Base-by-base conservation (phyloP, 2,888 invertebrate genomes). In the Apamea sordens region DNA sequence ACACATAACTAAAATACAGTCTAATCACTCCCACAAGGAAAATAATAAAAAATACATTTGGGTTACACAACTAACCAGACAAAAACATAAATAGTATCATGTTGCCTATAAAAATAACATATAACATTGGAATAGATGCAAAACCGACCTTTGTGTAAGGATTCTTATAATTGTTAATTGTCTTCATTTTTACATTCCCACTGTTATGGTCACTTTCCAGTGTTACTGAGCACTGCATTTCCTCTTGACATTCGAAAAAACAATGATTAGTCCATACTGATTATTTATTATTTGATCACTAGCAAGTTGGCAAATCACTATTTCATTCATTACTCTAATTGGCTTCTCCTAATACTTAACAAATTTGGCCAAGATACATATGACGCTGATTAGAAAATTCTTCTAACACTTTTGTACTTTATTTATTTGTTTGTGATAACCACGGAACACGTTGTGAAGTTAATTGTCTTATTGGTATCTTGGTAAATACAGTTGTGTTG, bases 191-290 rank as follows among this genome's bases (percentile, higher is more conserved):
- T 91, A 94, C 89, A 91, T 94, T 94, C 89, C 96, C 96, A 94
- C 93, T 91, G 94, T 94, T 93, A 94, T 90, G 92, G 89, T 94
- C 94, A 93, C 93, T 95, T 93, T 94, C 95, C 94, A 94, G 93
- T 92, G 94, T 95, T 92, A 96, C 91, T 89, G 95, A 95, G 96
- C 95, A 96, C 96, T 96, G 96, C 96, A 96, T 96, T 93, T 95
- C 95, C 94, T 95, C 96, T 96, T 96, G 93, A 94, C 88, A 92
- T 91, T 91, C 90, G 90, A 94, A 94, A 95, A 95, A 95, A 94
- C 88, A 94, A 90, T 92, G 78, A 91, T 90, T 89, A 91, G 89
- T 91, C 89, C 81, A 87, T 67, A 86, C 85, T 85, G 83, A 84
- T 85, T 83, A 82, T 84, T 85, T 83, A 82, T 84, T 80, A 86